Conservation (phyloP, 2,888 invertebrate genomes). For the Drosophila rubida region DNA sequence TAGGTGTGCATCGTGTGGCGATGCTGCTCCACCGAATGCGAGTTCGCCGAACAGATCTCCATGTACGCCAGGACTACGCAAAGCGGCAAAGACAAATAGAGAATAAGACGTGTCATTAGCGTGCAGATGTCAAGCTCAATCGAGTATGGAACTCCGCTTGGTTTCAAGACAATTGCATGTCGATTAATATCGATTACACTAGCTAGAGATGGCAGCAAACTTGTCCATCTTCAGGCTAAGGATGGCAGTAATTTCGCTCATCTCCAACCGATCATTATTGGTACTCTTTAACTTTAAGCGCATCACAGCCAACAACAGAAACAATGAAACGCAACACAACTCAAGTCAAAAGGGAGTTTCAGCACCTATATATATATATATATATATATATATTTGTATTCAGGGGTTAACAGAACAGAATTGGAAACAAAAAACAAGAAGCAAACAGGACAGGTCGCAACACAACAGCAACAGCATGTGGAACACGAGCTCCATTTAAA, state of each 20-base stretch:
- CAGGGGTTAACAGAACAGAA: slow-evolving; percentile 20
- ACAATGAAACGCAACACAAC: slow-evolving; percentile 34
- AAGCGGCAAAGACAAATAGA: not conserved
- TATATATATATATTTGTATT: not conserved
- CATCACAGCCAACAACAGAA: slow-evolving; percentile 54
- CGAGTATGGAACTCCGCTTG: slow-evolving; percentile 22
- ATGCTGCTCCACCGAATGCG: slow-evolving; percentile 91
- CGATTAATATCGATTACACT: not conserved
- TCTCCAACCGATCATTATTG: not conserved
- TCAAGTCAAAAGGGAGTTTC: slow-evolving; percentile 4
- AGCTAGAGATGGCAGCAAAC: not conserved
- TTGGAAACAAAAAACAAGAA: not conserved
- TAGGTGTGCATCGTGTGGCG: slow-evolving; percentile 95
- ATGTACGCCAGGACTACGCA: slow-evolving; percentile 95
- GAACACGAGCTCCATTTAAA: not conserved
- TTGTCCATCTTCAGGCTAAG: slow-evolving; percentile 4
- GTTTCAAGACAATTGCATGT: slow-evolving; percentile 14
- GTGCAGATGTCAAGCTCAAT: slow-evolving; percentile 18
- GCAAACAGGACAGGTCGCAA: slow-evolving; percentile 10
- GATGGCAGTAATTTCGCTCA: slow-evolving; percentile 1
- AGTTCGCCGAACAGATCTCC: slow-evolving; percentile 94
- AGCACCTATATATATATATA: not conserved
- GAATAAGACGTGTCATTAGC: slow-evolving; percentile 2
- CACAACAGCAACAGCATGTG: slow-evolving; percentile 38
- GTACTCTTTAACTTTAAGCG: slow-evolving; percentile 21